Conservation (phyloP, 2,888 invertebrate genomes). For the Lasioglossum morio region DNA sequence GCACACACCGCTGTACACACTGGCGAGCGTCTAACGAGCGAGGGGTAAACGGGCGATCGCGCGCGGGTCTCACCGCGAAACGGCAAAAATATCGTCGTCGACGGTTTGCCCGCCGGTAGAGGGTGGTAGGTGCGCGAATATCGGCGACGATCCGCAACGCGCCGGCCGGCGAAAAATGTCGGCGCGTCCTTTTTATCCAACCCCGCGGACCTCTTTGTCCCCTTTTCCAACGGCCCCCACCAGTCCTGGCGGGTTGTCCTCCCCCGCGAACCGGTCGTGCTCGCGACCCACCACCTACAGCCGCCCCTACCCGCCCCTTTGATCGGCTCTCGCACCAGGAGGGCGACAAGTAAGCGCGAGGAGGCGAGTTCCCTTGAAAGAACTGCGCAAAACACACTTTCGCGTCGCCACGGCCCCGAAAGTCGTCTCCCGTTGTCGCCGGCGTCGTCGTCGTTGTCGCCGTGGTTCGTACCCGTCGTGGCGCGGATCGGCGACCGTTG, state of each 20-base stretch:
- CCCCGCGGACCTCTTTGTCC: conserved; percentile 51
- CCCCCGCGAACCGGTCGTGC: conserved; percentile 56
- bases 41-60: conserved; percentile 31
- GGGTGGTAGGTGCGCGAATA: conserved; percentile 8
- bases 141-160: conserved; percentile 49
- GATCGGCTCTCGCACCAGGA: conserved; percentile 59
- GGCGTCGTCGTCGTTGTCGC: conserved; percentile 54
- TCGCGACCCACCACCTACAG: conserved; percentile 66
- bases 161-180: conserved; percentile 67
- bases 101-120: conserved; percentile 1
- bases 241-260: conserved; percentile 52
- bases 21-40: conserved; percentile 18
- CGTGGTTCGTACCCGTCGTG: conserved; percentile 57
- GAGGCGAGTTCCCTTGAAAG: conserved; percentile 74
- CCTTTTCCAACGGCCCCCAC: conserved; percentile 64
- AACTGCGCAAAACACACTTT: conserved; percentile 75
- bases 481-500: conserved; percentile 26
- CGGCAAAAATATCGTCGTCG: conserved; percentile 62
- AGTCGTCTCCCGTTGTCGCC: conserved; percentile 43
- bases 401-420: conserved; percentile 51
- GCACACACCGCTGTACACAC: conserved; percentile 36
- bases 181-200: conserved; percentile 63
- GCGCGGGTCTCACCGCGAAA: conserved; percentile 51
- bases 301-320: conserved; percentile 77
- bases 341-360: conserved; percentile 74